These are phyloP conservation scores for Sebastes minor DNA, from an alignment of 2,797 vertebrate species.

Conservation along the genomic window DNA sequence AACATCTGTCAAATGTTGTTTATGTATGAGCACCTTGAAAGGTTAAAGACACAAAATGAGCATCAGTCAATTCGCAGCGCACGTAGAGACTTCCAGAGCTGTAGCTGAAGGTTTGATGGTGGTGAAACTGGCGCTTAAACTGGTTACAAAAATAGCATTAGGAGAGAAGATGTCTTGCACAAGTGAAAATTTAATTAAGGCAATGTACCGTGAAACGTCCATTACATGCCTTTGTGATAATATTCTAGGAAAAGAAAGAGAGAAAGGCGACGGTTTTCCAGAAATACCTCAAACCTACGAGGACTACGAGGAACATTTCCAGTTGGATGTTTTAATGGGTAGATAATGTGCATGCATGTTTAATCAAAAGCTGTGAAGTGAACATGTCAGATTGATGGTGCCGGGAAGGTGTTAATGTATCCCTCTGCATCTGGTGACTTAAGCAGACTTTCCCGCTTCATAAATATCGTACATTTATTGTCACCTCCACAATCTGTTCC, in stretches of 20 bases:
- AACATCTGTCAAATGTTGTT: conserved; percentile 1
- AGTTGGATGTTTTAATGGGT: not conserved
- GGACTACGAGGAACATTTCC: not conserved
- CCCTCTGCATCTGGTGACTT: not conserved
- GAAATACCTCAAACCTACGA: not conserved
- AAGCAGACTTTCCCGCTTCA: not conserved
- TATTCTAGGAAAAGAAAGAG: conserved; percentile 6
- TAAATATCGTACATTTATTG: not conserved
- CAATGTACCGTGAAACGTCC: conserved; percentile 39
- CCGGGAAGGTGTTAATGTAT: not conserved
- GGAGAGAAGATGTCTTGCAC: conserved; percentile 13
- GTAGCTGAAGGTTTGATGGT: conserved; percentile 11
- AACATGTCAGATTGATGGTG: not conserved
- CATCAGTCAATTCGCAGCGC: conserved; percentile 2
- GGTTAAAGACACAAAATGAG: conserved; percentile 17
- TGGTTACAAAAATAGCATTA: conserved; percentile 26
- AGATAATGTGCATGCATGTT: not conserved
- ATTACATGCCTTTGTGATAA: conserved; percentile 49
- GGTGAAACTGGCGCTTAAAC: not conserved
- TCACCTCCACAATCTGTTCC: not conserved
- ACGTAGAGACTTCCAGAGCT: not conserved
- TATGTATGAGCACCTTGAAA: not conserved
- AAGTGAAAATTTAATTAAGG: conserved; percentile 56
- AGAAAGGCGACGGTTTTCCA: not conserved
- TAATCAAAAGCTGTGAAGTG: not conserved